Conservation (phyloP, 2,888 invertebrate species). For the Asteroscopus sphinx region DNA sequence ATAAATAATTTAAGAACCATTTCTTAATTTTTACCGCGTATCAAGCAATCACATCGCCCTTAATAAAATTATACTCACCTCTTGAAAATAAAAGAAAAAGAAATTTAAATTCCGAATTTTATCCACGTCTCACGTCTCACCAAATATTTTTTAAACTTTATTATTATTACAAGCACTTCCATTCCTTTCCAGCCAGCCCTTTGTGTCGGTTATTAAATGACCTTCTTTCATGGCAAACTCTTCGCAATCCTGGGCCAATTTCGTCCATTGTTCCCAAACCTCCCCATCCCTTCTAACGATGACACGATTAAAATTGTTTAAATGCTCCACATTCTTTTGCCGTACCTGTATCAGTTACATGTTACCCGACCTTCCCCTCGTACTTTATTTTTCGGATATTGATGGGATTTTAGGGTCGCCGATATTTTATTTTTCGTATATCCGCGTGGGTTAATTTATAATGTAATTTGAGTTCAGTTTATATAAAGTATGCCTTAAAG, state of each 20-base stretch:
- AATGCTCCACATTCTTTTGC: conserved; percentile 46
- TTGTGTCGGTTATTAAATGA: conserved; percentile 57
- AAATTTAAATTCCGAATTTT: conserved; percentile 40
- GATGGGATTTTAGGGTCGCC: conserved; percentile 27
- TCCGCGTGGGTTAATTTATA: conserved; percentile 16
- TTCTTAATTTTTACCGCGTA: too few species aligned
- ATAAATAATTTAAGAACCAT: conserved; percentile 3
- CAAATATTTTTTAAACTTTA: conserved; percentile 57
- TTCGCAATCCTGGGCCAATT: conserved; percentile 51
- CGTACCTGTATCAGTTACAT: conserved; percentile 48
- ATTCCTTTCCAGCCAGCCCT: conserved; percentile 46
- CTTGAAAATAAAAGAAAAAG: conserved; percentile 24
- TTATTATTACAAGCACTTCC: conserved; percentile 50
- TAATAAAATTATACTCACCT: conserved; percentile 30
- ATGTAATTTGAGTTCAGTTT: conserved; percentile 5
- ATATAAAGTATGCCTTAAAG: too few species aligned
- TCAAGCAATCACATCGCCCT: conserved; percentile 4
- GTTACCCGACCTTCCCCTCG: conserved; percentile 26
- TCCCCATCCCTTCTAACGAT: conserved; percentile 47
- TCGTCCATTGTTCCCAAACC: conserved; percentile 51
- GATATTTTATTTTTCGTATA: conserved; percentile 13
- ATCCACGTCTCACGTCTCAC: conserved; percentile 34
- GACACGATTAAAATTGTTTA: conserved; percentile 61
- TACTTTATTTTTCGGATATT: conserved; percentile 42
- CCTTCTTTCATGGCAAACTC: conserved; percentile 55